A percentile compares a stretch with the other conserved stretches of the same genome.
These are phyloP conservation scores for Gymnoscelis rufifasciata DNA, from an alignment of 2,888 invertebrate genomes.

Conservation along the genomic window DNA sequence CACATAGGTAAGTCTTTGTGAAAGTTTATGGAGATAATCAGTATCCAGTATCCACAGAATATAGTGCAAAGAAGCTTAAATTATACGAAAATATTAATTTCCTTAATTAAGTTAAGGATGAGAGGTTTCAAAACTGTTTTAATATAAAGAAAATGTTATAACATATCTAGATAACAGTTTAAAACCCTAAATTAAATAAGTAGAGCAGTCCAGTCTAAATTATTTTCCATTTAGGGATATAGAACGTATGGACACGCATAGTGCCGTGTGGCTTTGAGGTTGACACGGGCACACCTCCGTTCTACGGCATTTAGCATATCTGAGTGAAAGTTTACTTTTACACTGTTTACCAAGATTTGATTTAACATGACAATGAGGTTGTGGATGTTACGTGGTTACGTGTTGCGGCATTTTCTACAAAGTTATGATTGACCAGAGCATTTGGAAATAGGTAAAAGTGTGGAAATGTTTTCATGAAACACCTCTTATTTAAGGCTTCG, in stretches of 20 bases:
- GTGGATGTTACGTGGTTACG: background rate
- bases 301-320: background rate
- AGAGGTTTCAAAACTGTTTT: no score
- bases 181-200: background rate
- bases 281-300: background rate
- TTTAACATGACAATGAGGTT: background rate
- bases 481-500: no score
- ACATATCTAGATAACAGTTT: background rate
- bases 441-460: no score
- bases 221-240: background rate
- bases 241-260: background rate
- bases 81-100: no score
- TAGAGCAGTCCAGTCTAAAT: background rate
- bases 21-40: background rate
- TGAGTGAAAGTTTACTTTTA: background rate
- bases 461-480: no score
- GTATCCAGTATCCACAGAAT: background rate
- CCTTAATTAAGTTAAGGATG: no score
- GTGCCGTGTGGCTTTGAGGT: slow-evolving; percentile 1
- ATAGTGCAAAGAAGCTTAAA: no score
- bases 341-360: background rate
- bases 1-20: background rate
- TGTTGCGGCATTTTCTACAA: background rate
- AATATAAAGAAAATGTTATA: no score
- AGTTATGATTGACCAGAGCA: no score